Evolutionary conservation across 2,113 vertebrate genomes (phyloP).

Genomic region (Tyrannus savana): DNA sequence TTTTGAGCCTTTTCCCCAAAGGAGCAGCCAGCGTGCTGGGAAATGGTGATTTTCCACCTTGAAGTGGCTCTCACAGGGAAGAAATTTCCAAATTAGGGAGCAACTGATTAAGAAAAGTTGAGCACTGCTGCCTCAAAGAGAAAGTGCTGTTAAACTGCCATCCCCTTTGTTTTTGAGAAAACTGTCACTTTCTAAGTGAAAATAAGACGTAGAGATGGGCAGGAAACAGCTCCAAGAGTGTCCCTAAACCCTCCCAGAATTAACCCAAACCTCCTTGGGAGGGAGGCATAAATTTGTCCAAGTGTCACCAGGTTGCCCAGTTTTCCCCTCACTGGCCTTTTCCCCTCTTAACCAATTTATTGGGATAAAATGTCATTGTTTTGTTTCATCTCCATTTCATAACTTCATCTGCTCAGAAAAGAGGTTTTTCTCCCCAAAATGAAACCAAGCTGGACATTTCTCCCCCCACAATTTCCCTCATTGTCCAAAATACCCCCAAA

Average conservation of each 20-base stretch:
- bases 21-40: background rate
- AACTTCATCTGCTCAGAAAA: background rate
- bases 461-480: background rate
- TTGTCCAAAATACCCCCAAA: background rate
- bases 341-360: background rate
- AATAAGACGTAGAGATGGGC: background rate
- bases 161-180: background rate
- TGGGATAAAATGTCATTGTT: background rate
- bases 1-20: background rate
- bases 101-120: background rate
- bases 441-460: rapidly evolving
- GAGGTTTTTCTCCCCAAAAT: background rate
- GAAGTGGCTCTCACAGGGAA: background rate
- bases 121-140: background rate
- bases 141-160: background rate
- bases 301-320: background rate
- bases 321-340: rapidly evolving
- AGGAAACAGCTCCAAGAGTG: background rate
- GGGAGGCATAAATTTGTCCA: background rate
- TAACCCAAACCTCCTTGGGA: background rate
- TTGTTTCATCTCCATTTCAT: background rate
- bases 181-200: background rate
- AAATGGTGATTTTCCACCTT: background rate
- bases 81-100: background rate
- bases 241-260: background rate